Evolutionary conservation across 2,797 vertebrate genomes (phyloP), one percentile per base, ranked within the genome.

Genomic region (Acropternis orthonyx): DNA sequence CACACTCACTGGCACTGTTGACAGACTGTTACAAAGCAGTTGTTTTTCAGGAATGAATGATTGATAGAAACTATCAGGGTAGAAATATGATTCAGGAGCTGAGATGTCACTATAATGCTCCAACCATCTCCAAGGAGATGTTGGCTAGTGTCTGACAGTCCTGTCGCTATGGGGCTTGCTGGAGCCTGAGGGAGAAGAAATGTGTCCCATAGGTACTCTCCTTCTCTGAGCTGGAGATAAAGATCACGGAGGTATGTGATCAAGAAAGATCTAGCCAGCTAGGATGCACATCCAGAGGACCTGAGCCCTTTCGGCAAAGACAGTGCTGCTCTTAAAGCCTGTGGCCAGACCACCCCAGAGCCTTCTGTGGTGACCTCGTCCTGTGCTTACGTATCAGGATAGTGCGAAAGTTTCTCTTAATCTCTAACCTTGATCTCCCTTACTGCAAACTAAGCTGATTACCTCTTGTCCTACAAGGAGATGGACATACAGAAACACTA

Each of bases 401-500:
- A 49, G 73, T 66, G 89, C 84, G 93, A 95, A 97, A 97, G 85
- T 97, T 92, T 72, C 69, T 93, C 73, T 67, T 90, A 92, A 84
- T 89, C 75, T 81, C 49, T 58, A 93, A 93, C 92, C 96, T 88
- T 79, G 78, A 86, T 95, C 92, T 92, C 76, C 69, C 73, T 88
- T 92, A 89, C 79, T 95, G 91, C 65, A 85, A 93, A 62, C 85
- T 95, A 96, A 97, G 79, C 93, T 93, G 76, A 93, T 95, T 97
- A 94, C 21, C 43, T 72, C 59, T 77, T 91, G 79, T 94, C 79
- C 92, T 91, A 12, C 30, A 37, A 27, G 72, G 66, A 44, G 61
- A 46, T 28, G 22, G 17, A 10, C 54, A 8, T 62, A 21, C 21
- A 84, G 62, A 80, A 91, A 49, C 72, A 54, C 26, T 39, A 68